These are phyloP conservation scores for Homalodisca vitripennis DNA, from an alignment of 1,140 invertebrate species.

Conservation along the genomic window DNA sequence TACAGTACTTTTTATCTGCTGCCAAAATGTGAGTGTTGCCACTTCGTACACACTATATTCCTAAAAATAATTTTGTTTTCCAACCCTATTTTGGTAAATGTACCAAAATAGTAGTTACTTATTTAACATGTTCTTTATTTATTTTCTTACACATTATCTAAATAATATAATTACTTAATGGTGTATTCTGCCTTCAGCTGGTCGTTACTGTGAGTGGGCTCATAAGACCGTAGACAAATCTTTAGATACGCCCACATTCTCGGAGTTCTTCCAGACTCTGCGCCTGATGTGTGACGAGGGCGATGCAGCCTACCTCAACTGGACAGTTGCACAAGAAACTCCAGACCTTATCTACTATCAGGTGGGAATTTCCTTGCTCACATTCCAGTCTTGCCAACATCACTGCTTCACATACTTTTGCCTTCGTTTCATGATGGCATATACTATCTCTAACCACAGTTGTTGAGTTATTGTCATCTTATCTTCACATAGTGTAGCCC, in stretches of 20 bases:
- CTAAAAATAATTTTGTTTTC: too few relatives aligned
- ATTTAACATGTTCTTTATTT: too few relatives aligned
- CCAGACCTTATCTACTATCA: slow-evolving; percentile 86
- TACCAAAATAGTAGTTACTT: too few relatives aligned
- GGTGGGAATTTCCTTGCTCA: slow-evolving; percentile 36
- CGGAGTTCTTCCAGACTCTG: slow-evolving; percentile 73
- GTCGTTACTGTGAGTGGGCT: slow-evolving; percentile 73
- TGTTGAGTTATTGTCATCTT: too few relatives aligned
- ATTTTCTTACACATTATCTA: too few relatives aligned
- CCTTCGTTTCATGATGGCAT: too few relatives aligned
- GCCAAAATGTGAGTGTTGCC: too few relatives aligned
- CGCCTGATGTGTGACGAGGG: slow-evolving; percentile 71
- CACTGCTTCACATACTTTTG: not conserved
- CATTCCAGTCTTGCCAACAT: not conserved
- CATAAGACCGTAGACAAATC: slow-evolving; percentile 70
- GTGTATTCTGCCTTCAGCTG: slow-evolving; percentile 48
- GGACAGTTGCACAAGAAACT: slow-evolving; percentile 78
- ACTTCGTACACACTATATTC: too few relatives aligned
- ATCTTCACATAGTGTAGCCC: not conserved
- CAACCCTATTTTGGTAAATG: too few relatives aligned
- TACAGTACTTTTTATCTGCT: too few relatives aligned
- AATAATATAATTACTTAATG: too few relatives aligned
- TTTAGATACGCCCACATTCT: slow-evolving; percentile 63
- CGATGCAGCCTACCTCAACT: slow-evolving; percentile 69
- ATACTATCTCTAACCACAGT: too few relatives aligned